Evolutionary conservation across 2,113 vertebrate species (phyloP).

Genomic region (Stegostoma tigrinum): DNA sequence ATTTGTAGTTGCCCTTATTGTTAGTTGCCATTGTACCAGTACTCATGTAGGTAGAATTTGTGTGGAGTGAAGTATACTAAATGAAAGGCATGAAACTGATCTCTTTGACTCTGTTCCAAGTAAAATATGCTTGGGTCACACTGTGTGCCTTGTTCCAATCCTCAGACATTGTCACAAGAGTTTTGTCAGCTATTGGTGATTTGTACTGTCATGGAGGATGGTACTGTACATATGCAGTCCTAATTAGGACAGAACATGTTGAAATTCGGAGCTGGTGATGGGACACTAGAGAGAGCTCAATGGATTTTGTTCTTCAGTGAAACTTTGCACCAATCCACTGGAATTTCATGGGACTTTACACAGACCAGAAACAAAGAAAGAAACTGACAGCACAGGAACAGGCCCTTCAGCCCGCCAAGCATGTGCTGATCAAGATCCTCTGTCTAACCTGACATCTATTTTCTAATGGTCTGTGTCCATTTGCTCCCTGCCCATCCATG

Average conservation of each 20-base stretch:
- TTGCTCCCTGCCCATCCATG: too few species aligned
- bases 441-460: too few species aligned
- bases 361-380: too few species aligned
- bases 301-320: background rate
- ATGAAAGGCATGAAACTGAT: background rate
- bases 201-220: background rate
- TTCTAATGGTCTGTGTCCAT: too few species aligned
- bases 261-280: background rate
- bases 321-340: background rate
- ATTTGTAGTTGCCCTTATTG: background rate
- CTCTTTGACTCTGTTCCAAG: background rate
- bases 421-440: too few species aligned
- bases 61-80: background rate
- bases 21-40: background rate
- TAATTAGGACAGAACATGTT: background rate
- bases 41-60: background rate
- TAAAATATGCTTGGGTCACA: background rate
- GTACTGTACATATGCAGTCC: background rate
- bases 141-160: background rate
- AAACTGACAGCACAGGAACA: too few species aligned
- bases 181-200: background rate
- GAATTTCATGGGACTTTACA: background rate
- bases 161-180: background rate
- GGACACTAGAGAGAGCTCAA: background rate
- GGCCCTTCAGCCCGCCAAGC: too few species aligned